Base-by-base conservation (phyloP, 2,888 invertebrate species). In the Melinaea menophilus region DNA sequence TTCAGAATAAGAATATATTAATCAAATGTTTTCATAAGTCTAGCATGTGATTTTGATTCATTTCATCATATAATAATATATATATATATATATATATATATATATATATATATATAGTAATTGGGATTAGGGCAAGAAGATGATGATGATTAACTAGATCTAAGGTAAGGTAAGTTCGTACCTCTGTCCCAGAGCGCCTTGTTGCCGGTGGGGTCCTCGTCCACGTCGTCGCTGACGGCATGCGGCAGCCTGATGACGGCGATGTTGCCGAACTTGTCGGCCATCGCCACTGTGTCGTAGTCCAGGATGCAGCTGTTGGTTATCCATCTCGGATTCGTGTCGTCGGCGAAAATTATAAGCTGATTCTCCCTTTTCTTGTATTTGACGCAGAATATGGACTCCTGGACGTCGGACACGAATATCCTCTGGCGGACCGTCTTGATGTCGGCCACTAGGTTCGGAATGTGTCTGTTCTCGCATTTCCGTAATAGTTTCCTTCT, bases 201-300 rank as follows among this genome's bases (percentile, higher is more conserved):
- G 78, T 98, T 98, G 55, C 99, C 99, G 0, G 99, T 99, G 0
- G 99, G 99, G 88, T 99, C 99, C 86, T 99, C 99, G 82, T 99
- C 99, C 0, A 99, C 98, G 80, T 99, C 99, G 85, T 99, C 99
- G 35, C 96, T 96, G 2, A 98, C 95, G 64, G 97, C 97, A 61
- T 95, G 94, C 0, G 99, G 98, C 62, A 99, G 83, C 55, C 98
- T 93, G 76, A 98, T 95, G 63, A 99, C 94, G 63, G 96, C 94
- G 71, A 99, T 92, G 80, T 98, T 99, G 45, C 99, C 99, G 91
- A 99, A 99, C 86, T 99, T 99, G 84, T 99, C 99, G 5, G 98
- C 97, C 65, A 97, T 95, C 0, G 98, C 99, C 13, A 99, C 95
- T 0, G 99, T 99, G 79, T 98, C 97, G 77, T 98, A 99, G 89